Percentiles rank a stretch among this genome's conserved stretches.
Conservation (phyloP, 2,888 invertebrate species). For the Sphinx pinastri region DNA sequence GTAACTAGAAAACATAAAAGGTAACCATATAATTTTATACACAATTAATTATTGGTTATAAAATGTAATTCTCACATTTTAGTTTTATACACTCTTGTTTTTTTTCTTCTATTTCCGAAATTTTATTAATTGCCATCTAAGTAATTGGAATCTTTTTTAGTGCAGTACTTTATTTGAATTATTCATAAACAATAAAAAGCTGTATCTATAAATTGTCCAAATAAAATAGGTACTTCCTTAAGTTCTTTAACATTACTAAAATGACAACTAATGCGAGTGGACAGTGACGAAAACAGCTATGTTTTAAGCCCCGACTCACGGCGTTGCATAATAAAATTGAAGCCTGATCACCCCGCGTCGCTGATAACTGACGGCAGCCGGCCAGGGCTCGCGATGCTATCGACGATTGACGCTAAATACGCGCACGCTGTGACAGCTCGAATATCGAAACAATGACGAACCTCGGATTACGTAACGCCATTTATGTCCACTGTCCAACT, state of each 20-base stretch:
- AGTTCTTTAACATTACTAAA: slow-evolving; percentile 2
- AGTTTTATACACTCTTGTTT: no score
- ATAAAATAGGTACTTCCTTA: not conserved
- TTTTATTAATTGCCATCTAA: no score
- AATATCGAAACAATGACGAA: slow-evolving; percentile 81
- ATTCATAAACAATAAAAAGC: no score
- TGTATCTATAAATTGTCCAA: not conserved
- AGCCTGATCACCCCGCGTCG: slow-evolving; percentile 64
- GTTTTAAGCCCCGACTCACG: slow-evolving; percentile 45
- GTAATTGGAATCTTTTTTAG: no score
- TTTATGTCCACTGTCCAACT: slow-evolving; percentile 69
- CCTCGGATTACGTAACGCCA: slow-evolving; percentile 70
- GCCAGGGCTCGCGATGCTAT: slow-evolving; percentile 70
- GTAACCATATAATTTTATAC: no score
- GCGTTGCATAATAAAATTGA: slow-evolving; percentile 61
- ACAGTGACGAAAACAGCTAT: slow-evolving; percentile 36
- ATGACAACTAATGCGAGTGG: slow-evolving; percentile 11
- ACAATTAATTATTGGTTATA: no score
- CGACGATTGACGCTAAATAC: slow-evolving; percentile 82
- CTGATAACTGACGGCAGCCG: slow-evolving; percentile 64
- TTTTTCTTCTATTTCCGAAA: no score
- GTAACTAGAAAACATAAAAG: no score
- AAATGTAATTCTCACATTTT: no score
- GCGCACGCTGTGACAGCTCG: slow-evolving; percentile 75
- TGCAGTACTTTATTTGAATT: no score